Evolutionary conservation across 2,113 vertebrate genomes (phyloP).

Genomic region (Equus quagga): DNA sequence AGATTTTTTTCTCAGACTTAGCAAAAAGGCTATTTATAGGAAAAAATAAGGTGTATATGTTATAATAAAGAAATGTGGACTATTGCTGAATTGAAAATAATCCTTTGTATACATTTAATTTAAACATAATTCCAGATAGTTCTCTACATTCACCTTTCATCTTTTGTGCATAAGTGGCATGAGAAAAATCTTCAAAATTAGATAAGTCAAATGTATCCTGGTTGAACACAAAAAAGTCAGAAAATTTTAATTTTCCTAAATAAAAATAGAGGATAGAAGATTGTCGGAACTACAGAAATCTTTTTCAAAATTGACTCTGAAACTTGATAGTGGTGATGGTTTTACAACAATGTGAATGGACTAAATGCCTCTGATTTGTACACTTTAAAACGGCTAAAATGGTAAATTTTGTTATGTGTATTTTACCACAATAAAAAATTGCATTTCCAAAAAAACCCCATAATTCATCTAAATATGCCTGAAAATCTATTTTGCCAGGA

Average conservation of each 20-base stretch:
- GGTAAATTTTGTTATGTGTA: background rate
- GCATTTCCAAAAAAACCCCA: background rate
- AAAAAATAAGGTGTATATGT: background rate
- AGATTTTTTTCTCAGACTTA: conserved; percentile 44
- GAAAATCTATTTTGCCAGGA: background rate
- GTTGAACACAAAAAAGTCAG: background rate
- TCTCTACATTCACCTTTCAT: background rate
- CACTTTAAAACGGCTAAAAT: background rate
- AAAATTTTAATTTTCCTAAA: conserved; percentile 8
- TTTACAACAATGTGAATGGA: background rate
- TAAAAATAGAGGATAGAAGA: conserved; percentile 1
- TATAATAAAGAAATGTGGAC: conserved; percentile 44
- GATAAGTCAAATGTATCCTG: background rate
- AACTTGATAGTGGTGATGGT: background rate
- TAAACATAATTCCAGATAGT: background rate
- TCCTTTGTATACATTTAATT: background rate
- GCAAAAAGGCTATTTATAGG: conserved; percentile 27
- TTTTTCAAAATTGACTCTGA: conserved; percentile 13
- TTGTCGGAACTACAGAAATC: background rate
- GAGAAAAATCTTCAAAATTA: conserved; percentile 19
- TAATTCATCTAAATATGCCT: background rate
- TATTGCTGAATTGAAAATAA: conserved; percentile 45
- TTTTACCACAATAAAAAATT: background rate
- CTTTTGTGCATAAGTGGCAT: background rate
- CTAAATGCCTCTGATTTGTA: background rate